Base-by-base conservation (phyloP, 2,888 invertebrate species). In the Sinhomidia bicolor region DNA sequence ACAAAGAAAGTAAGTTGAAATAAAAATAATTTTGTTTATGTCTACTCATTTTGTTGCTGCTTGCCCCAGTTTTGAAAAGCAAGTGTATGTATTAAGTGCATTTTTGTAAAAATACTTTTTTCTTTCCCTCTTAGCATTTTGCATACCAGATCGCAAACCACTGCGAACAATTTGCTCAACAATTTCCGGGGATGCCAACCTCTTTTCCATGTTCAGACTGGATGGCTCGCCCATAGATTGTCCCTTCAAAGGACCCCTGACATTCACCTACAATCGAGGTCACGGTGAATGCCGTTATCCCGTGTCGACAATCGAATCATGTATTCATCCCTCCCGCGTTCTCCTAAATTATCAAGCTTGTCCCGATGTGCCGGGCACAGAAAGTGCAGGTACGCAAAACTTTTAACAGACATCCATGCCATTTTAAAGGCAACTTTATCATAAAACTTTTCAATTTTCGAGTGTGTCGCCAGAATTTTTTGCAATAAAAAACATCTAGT, bases 1-100 rank as follows among this genome's bases (percentile, higher is more conserved):
- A 98, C 95, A 98, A 98, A 96, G 98, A 98, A 95, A 98, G 98
- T 98, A 95, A 98, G 98, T n/a, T 97, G 65, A 26, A n/a, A 5
- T n/a, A n/a, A n/a, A n/a, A n/a, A 54, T 54, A 7, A n/a, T 36
- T 29, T 44, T 41, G 1, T 5, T 62, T 60, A 17, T 36, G 10
- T 29, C 10, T 84, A 84, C 5, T 17, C 4, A 54, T 54, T 17
- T 54, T 54, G 5, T 54, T 54, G n/a, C n/a, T n/a, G n/a, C n/a
- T n/a, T n/a, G n/a, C n/a, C n/a, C n/a, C n/a, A n/a, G n/a, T n/a
- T n/a, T n/a, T n/a, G n/a, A 82, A 57, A 23, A 51, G 6, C 36
- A 17, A 7, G 41, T 41, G 41, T 41, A 41, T 41, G 5, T 10
- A 41, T 41, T 41, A 41, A 3, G 29, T 54, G 9, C 6, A 9